phyloP scores from a whole-genome alignment of 2,797 vertebrate species.

The Argentina silus region DNA sequence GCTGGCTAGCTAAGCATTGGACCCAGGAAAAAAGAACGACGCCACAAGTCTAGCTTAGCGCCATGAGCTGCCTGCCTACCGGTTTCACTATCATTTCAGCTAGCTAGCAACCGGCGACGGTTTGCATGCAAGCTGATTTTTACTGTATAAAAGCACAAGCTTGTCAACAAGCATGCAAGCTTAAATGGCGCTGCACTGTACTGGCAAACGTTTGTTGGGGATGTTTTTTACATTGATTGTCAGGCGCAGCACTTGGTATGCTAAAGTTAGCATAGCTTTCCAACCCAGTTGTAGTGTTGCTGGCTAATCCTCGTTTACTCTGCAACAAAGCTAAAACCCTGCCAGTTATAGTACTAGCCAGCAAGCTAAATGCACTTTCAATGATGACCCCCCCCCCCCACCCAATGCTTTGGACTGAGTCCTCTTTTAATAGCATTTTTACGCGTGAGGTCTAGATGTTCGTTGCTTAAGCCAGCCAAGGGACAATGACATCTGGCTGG shows the following conservation, averaged over 20 bases:
- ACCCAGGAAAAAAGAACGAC: slow-evolving; percentile 65
- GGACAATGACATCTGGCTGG: not conserved
- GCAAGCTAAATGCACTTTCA: not conserved
- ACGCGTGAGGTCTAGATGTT: not conserved
- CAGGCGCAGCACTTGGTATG: too few species aligned
- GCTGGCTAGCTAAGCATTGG: slow-evolving; percentile 2
- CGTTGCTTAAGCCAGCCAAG: not conserved
- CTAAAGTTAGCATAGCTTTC: not conserved
- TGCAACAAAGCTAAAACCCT: not conserved
- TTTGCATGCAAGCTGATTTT: not conserved
- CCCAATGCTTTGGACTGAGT: too few species aligned
- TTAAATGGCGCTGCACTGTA: not conserved
- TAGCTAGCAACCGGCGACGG: not conserved
- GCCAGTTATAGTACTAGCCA: too few species aligned
- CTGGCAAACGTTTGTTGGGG: not conserved
- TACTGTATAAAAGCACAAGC: too few species aligned
- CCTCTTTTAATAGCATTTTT: not conserved
- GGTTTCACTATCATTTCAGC: slow-evolving; percentile 7
- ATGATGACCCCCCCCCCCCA: not conserved
- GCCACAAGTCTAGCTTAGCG: slow-evolving; percentile 70
- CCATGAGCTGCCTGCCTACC: not conserved
- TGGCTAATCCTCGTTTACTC: not conserved
- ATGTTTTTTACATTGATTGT: not conserved
- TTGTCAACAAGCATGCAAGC: too few species aligned
- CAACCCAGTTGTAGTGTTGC: not conserved